Evolutionary conservation across 1,140 invertebrate species (phyloP).

Genomic region (Bombus affinis): DNA sequence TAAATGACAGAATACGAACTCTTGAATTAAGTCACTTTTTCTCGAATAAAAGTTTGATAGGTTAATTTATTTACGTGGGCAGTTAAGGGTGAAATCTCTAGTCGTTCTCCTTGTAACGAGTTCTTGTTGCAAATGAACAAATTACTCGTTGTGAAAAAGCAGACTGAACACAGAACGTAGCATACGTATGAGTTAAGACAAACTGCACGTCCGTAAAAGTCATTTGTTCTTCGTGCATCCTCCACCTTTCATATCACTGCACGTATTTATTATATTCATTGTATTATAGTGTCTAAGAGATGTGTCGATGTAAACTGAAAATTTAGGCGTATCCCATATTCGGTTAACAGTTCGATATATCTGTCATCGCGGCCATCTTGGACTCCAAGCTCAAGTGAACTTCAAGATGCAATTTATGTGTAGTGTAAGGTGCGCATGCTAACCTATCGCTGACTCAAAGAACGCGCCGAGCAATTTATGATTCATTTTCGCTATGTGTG

Average conservation of each 20-base stretch:
- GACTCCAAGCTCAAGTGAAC: conserved; percentile 50
- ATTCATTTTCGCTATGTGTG: conserved; percentile 21
- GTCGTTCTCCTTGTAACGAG: conserved; percentile 14
- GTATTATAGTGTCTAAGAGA: conserved; percentile 39
- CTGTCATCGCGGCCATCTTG: conserved; percentile 79
- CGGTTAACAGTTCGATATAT: conserved; percentile 77
- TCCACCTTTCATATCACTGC: conserved; percentile 23
- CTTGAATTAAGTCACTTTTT: not conserved
- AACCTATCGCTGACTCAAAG: conserved; percentile 35
- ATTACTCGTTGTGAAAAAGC: conserved; percentile 31
- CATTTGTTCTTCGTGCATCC: conserved; percentile 35
- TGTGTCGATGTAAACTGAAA: conserved; percentile 12
- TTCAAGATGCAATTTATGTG: conserved; percentile 38
- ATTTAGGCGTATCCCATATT: conserved; percentile 80
- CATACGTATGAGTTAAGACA: conserved; percentile 52
- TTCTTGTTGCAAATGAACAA: not conserved
- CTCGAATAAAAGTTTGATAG: not conserved
- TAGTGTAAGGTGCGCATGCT: conserved; percentile 33
- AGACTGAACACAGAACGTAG: conserved; percentile 37
- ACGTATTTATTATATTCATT: conserved; percentile 58
- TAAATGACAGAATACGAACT: not conserved
- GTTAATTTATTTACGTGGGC: conserved; percentile 8
- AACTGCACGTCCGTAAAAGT: conserved; percentile 50
- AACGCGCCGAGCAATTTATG: conserved; percentile 49
- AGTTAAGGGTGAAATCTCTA: not conserved